These are phyloP conservation scores for Phalera bucephala DNA, from an alignment of 2,888 invertebrate genomes.

Conservation along the genomic window DNA sequence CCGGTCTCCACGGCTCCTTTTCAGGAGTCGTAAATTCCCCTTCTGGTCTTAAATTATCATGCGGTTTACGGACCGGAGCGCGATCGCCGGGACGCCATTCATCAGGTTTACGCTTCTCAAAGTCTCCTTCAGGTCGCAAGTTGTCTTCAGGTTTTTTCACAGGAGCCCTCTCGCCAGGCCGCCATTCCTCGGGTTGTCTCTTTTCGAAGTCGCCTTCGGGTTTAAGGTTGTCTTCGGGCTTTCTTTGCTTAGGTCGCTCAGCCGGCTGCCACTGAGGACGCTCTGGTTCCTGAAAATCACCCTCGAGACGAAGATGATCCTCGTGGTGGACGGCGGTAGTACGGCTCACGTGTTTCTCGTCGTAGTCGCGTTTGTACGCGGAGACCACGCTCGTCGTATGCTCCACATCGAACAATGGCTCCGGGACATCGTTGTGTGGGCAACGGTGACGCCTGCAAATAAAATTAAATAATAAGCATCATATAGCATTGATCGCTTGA, in stretches of 20 bases:
- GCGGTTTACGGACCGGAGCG: slow-evolving; percentile 72
- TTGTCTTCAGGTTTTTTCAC: slow-evolving; percentile 76
- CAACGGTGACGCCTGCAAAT: slow-evolving; percentile 90
- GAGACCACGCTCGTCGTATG: slow-evolving; percentile 81
- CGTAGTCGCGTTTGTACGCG: slow-evolving; percentile 86
- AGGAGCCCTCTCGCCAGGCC: slow-evolving; percentile 73
- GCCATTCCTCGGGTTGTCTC: slow-evolving; percentile 65
- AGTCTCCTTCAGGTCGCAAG: slow-evolving; percentile 80
- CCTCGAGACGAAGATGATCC: slow-evolving; percentile 88
- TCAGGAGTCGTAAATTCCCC: slow-evolving; percentile 56
- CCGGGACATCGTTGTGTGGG: slow-evolving; percentile 87
- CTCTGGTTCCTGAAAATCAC: slow-evolving; percentile 84
- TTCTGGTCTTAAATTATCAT: slow-evolving; percentile 58
- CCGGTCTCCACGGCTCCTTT: slow-evolving; percentile 77
- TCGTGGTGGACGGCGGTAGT: slow-evolving; percentile 84
- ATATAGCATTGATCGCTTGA: background rate
- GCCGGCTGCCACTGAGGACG: slow-evolving; percentile 78
- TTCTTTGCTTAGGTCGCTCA: slow-evolving; percentile 82
- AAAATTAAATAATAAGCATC: slow-evolving; percentile 3
- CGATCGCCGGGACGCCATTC: slow-evolving; percentile 72
- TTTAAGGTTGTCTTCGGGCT: slow-evolving; percentile 83
- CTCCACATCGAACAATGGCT: slow-evolving; percentile 83
- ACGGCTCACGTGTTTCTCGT: slow-evolving; percentile 85
- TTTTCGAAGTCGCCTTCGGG: slow-evolving; percentile 81
- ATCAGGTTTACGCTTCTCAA: slow-evolving; percentile 52